Evolutionary conservation across 2,888 invertebrate species (phyloP).

Genomic region (Campoplex capitator): DNA sequence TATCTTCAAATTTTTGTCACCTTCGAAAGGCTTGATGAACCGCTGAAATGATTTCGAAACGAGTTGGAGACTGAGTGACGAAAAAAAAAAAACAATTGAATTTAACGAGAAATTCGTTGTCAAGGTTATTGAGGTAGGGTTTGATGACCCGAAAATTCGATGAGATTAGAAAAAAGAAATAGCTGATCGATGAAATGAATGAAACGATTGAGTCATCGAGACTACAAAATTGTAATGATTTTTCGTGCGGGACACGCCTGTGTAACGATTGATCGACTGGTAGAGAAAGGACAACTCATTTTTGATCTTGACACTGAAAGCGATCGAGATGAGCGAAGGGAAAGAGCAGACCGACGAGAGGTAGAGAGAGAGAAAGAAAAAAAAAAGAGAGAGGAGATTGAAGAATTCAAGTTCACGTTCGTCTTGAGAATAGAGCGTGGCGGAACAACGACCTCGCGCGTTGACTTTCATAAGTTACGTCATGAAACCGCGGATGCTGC

Average conservation of each 20-base stretch:
- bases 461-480: slow-evolving; percentile 40
- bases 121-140: slow-evolving; percentile 33
- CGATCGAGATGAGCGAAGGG: slow-evolving; percentile 16
- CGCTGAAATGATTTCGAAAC: background rate
- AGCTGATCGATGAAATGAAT: background rate
- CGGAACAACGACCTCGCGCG: slow-evolving; percentile 53
- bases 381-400: slow-evolving; percentile 41
- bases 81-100: background rate
- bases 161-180: slow-evolving; percentile 4
- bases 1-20: background rate
- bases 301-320: slow-evolving; percentile 50
- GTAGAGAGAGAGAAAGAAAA: background rate
- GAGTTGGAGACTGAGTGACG: background rate
- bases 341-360: background rate
- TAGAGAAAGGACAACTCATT: slow-evolving; percentile 27
- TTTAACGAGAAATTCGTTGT: background rate
- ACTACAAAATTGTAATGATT: slow-evolving; percentile 6
- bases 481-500: slow-evolving; percentile 17
- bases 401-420: slow-evolving; percentile 64
- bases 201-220: slow-evolving; percentile 20
- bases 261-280: background rate
- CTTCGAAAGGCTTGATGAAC: background rate
- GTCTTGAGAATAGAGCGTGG: slow-evolving; percentile 34
- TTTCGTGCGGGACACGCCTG: background rate
- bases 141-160: slow-evolving; percentile 33